Evolutionary conservation across 2,888 invertebrate species (phyloP).

Genomic region (Onthophagus sagittarius): DNA sequence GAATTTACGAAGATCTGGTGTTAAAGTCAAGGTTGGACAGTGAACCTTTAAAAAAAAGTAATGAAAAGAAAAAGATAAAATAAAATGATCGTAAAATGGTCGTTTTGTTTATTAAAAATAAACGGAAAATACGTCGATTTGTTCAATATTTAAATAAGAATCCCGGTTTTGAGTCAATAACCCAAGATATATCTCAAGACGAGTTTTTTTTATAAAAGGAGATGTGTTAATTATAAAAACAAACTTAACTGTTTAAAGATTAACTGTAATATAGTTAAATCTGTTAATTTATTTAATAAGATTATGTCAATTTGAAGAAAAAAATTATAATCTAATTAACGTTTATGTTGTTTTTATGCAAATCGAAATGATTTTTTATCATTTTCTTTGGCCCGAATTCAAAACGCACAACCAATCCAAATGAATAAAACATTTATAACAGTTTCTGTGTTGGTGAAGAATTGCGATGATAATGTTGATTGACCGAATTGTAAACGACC

Average conservation of each 20-base stretch:
- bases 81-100: not conserved
- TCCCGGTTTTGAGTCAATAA: not conserved
- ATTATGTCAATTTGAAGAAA: not conserved
- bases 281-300: not conserved
- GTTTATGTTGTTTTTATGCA: no score
- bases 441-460: no score
- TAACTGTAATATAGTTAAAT: not conserved
- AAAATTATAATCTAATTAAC: not conserved
- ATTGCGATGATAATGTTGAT: no score
- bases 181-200: not conserved
- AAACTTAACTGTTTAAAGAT: not conserved
- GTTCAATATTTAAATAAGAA: not conserved
- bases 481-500: no score
- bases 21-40: not conserved
- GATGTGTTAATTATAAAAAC: not conserved
- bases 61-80: not conserved
- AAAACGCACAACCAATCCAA: no score
- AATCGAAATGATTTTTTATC: no score
- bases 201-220: not conserved
- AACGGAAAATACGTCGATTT: not conserved
- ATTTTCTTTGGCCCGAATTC: no score
- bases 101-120: not conserved
- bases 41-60: not conserved
- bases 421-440: no score
- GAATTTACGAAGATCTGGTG: not conserved